A percentile compares a stretch with the other conserved stretches of the same genome.
Evolutionary conservation across 2,888 invertebrate genomes (phyloP).

Genomic region (Sipha maydis): DNA sequence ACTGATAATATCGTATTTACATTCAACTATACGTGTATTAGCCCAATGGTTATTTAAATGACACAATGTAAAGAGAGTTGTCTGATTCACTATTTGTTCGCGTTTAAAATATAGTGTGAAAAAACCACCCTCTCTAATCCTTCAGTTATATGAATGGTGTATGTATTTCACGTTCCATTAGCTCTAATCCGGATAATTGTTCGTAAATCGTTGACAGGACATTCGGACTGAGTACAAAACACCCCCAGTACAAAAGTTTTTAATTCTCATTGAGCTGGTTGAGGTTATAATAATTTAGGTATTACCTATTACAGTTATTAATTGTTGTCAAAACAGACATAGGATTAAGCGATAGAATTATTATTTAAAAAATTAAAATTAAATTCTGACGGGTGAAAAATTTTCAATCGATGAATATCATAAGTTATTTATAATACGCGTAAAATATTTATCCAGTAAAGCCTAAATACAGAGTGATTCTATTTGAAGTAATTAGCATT

Average conservation of each 20-base stretch:
- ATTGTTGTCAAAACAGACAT: too few relatives aligned
- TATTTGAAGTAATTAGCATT: too few relatives aligned
- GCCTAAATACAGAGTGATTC: too few relatives aligned
- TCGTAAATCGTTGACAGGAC: neutral
- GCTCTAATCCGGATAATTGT: conserved; percentile 58
- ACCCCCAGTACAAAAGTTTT: neutral
- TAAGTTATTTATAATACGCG: too few relatives aligned
- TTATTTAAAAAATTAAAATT: too few relatives aligned
- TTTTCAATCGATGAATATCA: too few relatives aligned
- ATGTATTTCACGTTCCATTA: conserved; percentile 51
- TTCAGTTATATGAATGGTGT: neutral
- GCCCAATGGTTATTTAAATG: conserved; percentile 9
- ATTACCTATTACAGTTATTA: too few relatives aligned
- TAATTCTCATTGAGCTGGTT: too few relatives aligned
- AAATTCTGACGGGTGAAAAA: too few relatives aligned
- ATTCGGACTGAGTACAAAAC: neutral
- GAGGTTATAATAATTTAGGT: too few relatives aligned
- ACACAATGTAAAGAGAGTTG: neutral
- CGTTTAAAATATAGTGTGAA: neutral
- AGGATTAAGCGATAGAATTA: too few relatives aligned
- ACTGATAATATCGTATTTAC: neutral
- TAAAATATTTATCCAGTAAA: too few relatives aligned
- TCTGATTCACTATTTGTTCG: conserved; percentile 13
- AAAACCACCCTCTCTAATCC: conserved; percentile 54
- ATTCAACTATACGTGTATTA: neutral